Evolutionary conservation across 2,797 vertebrate genomes (phyloP).

Genomic region (Liparis tanakae): DNA sequence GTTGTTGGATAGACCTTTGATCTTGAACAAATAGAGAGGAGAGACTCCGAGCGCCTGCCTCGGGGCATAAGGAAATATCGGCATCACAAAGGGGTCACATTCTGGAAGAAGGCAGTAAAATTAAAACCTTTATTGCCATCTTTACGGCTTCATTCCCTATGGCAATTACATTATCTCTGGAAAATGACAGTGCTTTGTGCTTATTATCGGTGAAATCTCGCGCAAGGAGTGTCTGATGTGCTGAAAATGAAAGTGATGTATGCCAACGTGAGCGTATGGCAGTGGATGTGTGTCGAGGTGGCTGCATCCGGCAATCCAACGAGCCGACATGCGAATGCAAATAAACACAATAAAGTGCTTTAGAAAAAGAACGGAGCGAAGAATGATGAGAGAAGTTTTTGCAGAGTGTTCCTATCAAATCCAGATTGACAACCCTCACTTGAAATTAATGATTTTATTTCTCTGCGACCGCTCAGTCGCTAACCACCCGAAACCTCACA

Average conservation of each 20-base stretch:
- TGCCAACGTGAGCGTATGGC: conserved; percentile 55
- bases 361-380: conserved; percentile 1
- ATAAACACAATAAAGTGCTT: conserved; percentile 41
- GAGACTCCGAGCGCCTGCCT: conserved; percentile 64
- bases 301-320: conserved; percentile 15
- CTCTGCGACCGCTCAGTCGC: conserved; percentile 71
- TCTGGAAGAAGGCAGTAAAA: conserved; percentile 70
- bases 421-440: conserved; percentile 68
- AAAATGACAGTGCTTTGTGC: conserved; percentile 72
- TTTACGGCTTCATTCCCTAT: conserved; percentile 74
- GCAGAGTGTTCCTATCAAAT: conserved; percentile 60
- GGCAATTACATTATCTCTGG: conserved; percentile 76
- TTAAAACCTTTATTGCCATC: conserved; percentile 74
- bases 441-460: conserved; percentile 79
- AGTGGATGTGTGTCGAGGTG: conserved; percentile 32
- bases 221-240: conserved; percentile 59
- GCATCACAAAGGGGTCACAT: conserved; percentile 66
- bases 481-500: conserved; percentile 82
- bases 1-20: conserved; percentile 78
- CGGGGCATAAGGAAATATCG: conserved; percentile 61
- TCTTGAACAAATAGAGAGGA: conserved; percentile 74
- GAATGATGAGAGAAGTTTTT: conserved; percentile 13
- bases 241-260: conserved; percentile 63
- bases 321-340: conserved; percentile 20
- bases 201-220: conserved; percentile 67